Evolutionary conservation across 2,113 vertebrate genomes (phyloP).

Genomic region (Chloropsis cyanopogon): DNA sequence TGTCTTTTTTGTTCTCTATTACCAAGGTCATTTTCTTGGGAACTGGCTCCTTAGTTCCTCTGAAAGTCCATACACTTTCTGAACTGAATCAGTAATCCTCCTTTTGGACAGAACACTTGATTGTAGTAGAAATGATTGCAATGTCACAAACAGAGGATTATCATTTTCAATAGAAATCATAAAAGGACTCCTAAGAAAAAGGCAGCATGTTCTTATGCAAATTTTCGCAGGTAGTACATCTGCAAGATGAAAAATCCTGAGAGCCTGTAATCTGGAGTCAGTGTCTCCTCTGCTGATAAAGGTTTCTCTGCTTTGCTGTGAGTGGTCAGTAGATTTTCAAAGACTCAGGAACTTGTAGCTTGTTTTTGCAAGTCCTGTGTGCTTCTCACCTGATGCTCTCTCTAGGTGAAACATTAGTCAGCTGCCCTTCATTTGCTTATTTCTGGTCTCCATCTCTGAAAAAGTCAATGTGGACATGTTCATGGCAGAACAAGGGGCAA

Average conservation of each 20-base stretch:
- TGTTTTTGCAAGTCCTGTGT: not conserved
- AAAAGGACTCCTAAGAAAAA: slow-evolving; percentile 10
- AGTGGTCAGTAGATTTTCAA: not conserved
- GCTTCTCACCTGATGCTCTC: not conserved
- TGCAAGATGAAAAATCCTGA: not conserved
- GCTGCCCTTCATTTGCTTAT: not conserved
- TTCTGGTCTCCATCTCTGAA: not conserved
- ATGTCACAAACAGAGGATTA: slow-evolving; percentile 51
- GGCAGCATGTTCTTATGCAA: slow-evolving; percentile 13
- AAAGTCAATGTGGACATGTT: not conserved
- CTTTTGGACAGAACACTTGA: not conserved
- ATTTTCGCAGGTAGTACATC: not conserved
- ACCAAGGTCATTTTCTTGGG: slow-evolving; percentile 3
- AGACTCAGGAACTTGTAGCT: not conserved
- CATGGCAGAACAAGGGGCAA: not conserved
- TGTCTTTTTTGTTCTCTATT: not conserved
- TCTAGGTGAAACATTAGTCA: not conserved
- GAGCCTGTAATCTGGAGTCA: not conserved
- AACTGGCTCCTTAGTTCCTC: not conserved
- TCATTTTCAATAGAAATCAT: not conserved
- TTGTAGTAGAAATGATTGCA: slow-evolving; percentile 42
- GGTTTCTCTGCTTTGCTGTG: not conserved
- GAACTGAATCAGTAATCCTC: slow-evolving; percentile 5
- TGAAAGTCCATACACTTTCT: not conserved
- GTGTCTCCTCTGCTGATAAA: not conserved